Evolutionary conservation across 2,888 invertebrate genomes (phyloP), one percentile per base, ranked within the genome.

Genomic region (Phrixothrix hirtus): DNA sequence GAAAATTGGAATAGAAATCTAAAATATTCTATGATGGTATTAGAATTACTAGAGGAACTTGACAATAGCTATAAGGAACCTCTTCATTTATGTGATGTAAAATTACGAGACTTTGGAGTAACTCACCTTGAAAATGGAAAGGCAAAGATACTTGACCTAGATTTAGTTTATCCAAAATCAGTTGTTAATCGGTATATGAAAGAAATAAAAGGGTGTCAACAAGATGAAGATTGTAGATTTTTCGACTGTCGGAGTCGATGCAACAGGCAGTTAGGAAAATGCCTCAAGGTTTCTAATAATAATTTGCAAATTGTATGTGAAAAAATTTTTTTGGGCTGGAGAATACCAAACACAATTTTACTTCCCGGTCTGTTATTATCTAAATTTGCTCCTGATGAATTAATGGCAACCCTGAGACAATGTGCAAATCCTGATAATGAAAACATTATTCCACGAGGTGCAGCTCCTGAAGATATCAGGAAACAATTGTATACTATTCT

Each of bases 251-350:
- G 82, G 30, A 83, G 85, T 0, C 73, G 77, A 49, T 88, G 87
- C 67, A 79, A 83, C 61, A 60, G 68, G 16, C 63, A 74, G 1
- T 77, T 74, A 6, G 73, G 75, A 16, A 78, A 75, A 58, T 87
- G 87, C 71, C 75, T 78, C 39, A 71, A 74, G 34, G 79, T 86
- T 1, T 75, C 77, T 2, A 86, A 86, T 66, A 83, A 84, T 65
- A 87, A 87, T 70, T 70, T 86, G 55, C 83, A 88, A 79, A 81
- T 86, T 26, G 78, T 84, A 15, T 85, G 84, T 64, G 84, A 84
- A 64, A 83, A 82, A 60, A 80, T 85, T 59, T 84, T 84, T 68
- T 75, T 85, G 25, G 84, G 84, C 0, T 84, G 83, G 84, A 77
- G 81, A 15, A 75, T 83, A 65, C 81, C 83, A 1, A 83, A 82